Evolutionary conservation across 92 coral and sea anemone species (phyloP).

Genomic region (Zoanthus sansibaricus): DNA sequence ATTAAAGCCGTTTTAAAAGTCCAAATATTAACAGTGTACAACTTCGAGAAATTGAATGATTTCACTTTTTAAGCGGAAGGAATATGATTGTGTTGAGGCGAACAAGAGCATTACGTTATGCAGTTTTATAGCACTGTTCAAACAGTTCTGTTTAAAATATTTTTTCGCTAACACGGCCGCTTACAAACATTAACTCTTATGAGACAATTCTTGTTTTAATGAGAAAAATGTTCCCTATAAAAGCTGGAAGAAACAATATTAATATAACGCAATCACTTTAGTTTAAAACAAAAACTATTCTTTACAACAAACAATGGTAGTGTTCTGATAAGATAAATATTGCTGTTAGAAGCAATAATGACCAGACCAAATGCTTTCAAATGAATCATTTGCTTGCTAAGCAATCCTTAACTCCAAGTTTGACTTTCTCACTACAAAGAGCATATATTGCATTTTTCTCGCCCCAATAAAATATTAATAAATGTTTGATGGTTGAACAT

Average conservation of each 20-base stretch:
- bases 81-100: too few species aligned
- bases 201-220: slow-evolving; percentile 5
- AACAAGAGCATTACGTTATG: neutral
- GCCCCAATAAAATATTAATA: slow-evolving; percentile 34
- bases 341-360: slow-evolving; percentile 5
- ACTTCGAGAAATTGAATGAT: too few species aligned
- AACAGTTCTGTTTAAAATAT: neutral
- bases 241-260: neutral
- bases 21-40: too few species aligned
- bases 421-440: slow-evolving; percentile 1
- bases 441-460: slow-evolving; percentile 4
- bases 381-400: slow-evolving; percentile 15
- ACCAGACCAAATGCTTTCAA: neutral
- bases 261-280: too few species aligned
- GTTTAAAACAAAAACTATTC: too few species aligned
- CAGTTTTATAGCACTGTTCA: neutral
- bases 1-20: too few species aligned
- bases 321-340: neutral
- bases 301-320: too few species aligned
- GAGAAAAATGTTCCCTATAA: neutral
- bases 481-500: slow-evolving; percentile 26
- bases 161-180: neutral
- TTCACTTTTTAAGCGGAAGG: too few species aligned
- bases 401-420: slow-evolving; percentile 2
- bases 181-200: neutral